Evolutionary conservation across 2,797 vertebrate species (phyloP).

Genomic region (Cryptoprocta ferox): DNA sequence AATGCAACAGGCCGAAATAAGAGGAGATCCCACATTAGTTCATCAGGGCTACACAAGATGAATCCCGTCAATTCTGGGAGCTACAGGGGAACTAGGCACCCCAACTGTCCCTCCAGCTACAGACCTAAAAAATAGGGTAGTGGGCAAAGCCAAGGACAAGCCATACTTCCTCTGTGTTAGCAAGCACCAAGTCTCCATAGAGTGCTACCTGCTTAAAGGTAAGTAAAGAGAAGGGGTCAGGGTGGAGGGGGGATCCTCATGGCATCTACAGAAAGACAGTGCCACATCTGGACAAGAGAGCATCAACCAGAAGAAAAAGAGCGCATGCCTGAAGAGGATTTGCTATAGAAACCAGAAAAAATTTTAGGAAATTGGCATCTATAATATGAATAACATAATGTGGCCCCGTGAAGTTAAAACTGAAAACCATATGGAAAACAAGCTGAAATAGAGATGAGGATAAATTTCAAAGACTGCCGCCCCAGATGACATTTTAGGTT

Average conservation of each 20-base stretch:
- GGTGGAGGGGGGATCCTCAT: rapidly evolving
- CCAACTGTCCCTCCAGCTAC: not conserved
- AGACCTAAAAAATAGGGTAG: not conserved
- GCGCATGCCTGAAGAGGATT: not conserved
- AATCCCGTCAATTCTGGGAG: not conserved
- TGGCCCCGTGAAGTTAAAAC: not conserved
- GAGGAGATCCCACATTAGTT: not conserved
- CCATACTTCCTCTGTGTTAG: not conserved
- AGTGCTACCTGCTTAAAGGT: not conserved
- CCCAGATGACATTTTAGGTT: not conserved
- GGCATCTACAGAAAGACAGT: not conserved
- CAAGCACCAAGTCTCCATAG: not conserved
- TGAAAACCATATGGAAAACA: conserved; percentile 24
- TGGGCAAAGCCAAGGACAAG: not conserved
- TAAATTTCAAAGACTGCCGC: not conserved
- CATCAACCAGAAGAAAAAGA: not conserved
- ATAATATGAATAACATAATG: not conserved
- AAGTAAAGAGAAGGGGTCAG: not conserved
- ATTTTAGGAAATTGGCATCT: not conserved
- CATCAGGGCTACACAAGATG: not conserved
- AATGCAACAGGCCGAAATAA: not conserved
- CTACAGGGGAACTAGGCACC: not conserved
- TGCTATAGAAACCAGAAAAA: conserved; percentile 31
- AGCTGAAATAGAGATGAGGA: not conserved
- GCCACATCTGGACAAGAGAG: not conserved